Conservation (phyloP, 1,140 invertebrate genomes). For the Drosophila repletoides region DNA sequence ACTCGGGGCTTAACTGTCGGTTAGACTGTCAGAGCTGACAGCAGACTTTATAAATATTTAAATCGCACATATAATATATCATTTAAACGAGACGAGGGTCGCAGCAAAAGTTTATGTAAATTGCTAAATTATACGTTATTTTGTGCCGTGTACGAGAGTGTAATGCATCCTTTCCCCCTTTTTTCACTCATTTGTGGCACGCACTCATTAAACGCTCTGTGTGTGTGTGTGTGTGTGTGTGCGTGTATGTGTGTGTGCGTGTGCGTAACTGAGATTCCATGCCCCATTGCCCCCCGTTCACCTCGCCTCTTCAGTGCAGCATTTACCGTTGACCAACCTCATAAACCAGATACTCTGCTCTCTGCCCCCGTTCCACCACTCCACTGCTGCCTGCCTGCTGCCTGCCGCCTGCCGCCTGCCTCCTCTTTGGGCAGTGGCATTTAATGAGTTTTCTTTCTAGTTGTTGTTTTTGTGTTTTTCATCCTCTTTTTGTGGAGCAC, state of each 20-base stretch:
- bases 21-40: slow-evolving; percentile 2
- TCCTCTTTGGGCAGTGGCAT: slow-evolving; percentile 6
- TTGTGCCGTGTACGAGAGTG: background rate
- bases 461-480: slow-evolving; percentile 4
- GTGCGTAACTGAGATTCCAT: slow-evolving; percentile 17
- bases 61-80: background rate
- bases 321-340: slow-evolving; percentile 71
- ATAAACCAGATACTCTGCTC: slow-evolving; percentile 66
- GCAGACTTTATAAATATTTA: slow-evolving; percentile 26
- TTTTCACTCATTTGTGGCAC: slow-evolving; percentile 60
- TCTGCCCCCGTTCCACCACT: slow-evolving; percentile 23
- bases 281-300: background rate
- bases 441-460: slow-evolving; percentile 66
- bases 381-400: slow-evolving; percentile 6
- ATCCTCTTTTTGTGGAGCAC: slow-evolving; percentile 40
- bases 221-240: background rate
- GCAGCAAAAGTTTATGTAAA: slow-evolving; percentile 12
- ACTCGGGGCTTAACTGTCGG: slow-evolving; percentile 2
- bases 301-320: background rate
- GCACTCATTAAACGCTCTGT: slow-evolving; percentile 54
- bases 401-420: slow-evolving; percentile 17
- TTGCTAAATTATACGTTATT: slow-evolving; percentile 4
- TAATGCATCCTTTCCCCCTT: slow-evolving; percentile 40
- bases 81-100: slow-evolving; percentile 11
- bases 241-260: background rate